These are phyloP conservation scores for Smutsia temminckii DNA, from an alignment of 2,797 vertebrate genomes.

Conservation along the genomic window DNA sequence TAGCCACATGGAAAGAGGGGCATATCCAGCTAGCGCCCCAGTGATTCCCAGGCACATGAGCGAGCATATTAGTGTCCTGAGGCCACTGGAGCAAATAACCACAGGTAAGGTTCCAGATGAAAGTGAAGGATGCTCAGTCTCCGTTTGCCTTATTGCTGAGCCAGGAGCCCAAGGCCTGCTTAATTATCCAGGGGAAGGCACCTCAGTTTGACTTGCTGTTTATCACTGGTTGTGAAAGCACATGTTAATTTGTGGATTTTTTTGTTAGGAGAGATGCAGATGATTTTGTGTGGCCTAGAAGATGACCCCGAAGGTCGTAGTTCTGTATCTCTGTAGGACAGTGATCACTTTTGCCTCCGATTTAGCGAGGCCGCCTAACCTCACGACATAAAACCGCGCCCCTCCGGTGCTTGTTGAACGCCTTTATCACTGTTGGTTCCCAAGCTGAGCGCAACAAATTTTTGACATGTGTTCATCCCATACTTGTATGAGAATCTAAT, in stretches of 20 bases:
- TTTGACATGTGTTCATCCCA: not conserved
- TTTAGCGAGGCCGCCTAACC: accelerated
- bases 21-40: not conserved
- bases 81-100: not conserved
- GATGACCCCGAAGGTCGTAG: not conserved
- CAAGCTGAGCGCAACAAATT: too few relatives aligned
- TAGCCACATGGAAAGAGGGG: too few relatives aligned
- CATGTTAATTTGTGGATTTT: not conserved
- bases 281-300: not conserved
- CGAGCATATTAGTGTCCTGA: not conserved
- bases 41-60: not conserved
- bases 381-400: not conserved
- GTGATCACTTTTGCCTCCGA: too few relatives aligned
- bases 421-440: not conserved
- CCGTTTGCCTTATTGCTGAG: accelerated
- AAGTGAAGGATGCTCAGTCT: accelerated
- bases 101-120: not conserved
- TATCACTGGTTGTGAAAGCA: not conserved
- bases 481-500: not conserved
- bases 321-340: not conserved
- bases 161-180: not conserved
- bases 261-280: not conserved
- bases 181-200: accelerated
- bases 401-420: not conserved
- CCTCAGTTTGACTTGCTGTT: not conserved